phyloP scores from a whole-genome alignment of 1,140 invertebrate species.

The Oreohelix idahoensis region DNA sequence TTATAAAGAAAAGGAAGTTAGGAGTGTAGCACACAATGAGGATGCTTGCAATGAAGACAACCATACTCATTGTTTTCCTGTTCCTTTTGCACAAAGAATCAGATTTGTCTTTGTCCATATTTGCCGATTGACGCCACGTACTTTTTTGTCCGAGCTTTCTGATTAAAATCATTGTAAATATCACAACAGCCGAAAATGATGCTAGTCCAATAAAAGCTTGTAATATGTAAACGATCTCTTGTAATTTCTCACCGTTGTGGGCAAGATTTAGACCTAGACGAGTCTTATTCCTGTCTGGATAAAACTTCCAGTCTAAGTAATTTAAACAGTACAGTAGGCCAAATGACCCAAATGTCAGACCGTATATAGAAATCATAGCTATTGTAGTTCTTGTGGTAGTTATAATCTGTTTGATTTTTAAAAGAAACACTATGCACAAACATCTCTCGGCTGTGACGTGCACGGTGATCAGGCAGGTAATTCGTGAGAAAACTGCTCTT shows the following conservation, averaged over 20 bases:
- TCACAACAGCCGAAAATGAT: not conserved
- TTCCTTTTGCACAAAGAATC: not conserved
- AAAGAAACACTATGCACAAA: constrained; percentile 1
- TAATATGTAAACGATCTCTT: not conserved
- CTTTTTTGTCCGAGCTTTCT: not conserved
- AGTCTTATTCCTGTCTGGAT: not conserved
- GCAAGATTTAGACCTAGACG: not conserved
- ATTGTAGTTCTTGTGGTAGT: not conserved
- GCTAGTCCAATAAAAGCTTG: not conserved
- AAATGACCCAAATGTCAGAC: not conserved
- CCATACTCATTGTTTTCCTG: not conserved
- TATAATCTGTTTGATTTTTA: not conserved
- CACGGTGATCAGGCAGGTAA: not conserved
- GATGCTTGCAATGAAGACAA: not conserved
- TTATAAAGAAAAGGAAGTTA: not conserved
- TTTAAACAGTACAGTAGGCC: not conserved
- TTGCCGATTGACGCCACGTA: not conserved
- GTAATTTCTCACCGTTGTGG: not conserved
- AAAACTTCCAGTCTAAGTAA: not conserved
- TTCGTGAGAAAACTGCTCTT: not conserved
- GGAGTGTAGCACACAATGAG: not conserved
- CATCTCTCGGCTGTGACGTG: not conserved
- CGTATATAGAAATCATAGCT: not conserved
- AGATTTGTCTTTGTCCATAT: not conserved
- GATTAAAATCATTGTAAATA: not conserved